A percentile compares a stretch with the other conserved stretches of the same genome.
These are phyloP conservation scores for Mus pahari DNA, from an alignment of 2,113 vertebrate genomes.

Conservation along the genomic window DNA sequence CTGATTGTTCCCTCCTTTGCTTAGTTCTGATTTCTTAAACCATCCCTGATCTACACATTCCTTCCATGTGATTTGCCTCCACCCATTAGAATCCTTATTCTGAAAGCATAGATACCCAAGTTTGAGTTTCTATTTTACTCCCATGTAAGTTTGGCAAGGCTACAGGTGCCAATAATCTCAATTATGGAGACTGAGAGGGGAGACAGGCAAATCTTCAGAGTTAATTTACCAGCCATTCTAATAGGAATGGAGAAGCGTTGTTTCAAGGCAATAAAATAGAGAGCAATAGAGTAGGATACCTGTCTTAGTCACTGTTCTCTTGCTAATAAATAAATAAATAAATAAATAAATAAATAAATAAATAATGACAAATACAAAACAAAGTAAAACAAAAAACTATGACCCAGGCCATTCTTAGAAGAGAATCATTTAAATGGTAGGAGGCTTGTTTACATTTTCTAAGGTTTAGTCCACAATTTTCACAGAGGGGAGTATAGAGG, in stretches of 20 bases:
- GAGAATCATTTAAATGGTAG: background rate
- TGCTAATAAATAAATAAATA: rapidly evolving
- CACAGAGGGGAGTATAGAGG: too few relatives aligned
- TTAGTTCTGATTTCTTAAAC: background rate
- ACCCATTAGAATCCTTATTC: background rate
- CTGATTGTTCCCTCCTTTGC: background rate
- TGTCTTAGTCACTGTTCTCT: background rate
- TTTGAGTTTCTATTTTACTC: background rate
- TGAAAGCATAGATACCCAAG: background rate
- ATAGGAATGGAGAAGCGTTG: background rate
- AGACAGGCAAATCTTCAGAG: background rate
- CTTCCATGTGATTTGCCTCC: background rate
- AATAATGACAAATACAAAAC: too few relatives aligned
- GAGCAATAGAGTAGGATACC: background rate
- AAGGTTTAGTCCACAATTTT: background rate
- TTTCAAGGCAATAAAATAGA: background rate
- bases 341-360: background rate
- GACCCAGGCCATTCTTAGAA: background rate
- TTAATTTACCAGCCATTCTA: background rate
- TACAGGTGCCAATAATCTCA: background rate
- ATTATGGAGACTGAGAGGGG: background rate
- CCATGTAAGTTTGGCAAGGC: background rate
- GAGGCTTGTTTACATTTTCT: background rate
- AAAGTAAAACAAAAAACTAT: too few relatives aligned
- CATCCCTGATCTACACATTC: background rate